Conservation (phyloP, 2,797 vertebrate genomes). For the Knipowitschia caucasica region DNA sequence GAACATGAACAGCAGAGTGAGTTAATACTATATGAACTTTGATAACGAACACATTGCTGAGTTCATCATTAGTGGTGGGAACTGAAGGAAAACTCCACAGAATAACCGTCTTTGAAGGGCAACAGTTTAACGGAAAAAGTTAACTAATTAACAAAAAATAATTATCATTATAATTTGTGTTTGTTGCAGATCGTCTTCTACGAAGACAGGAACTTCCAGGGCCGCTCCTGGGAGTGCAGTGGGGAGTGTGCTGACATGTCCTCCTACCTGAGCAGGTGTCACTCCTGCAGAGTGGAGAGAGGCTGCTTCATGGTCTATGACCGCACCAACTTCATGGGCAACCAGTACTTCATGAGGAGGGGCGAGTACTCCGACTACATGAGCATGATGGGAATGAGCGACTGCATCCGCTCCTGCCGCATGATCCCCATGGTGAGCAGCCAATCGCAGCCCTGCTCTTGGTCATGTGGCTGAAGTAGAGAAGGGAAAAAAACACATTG, state of each 20-base stretch:
- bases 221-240: constrained; percentile 45
- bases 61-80: not conserved
- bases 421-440: constrained; percentile 52
- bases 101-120: not conserved
- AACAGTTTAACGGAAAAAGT: not conserved
- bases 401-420: constrained; percentile 48
- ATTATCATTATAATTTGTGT: no score
- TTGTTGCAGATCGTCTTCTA: constrained; percentile 42
- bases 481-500: not conserved
- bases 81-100: not conserved
- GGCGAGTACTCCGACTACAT: constrained; percentile 50
- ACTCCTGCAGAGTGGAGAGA: constrained; percentile 56
- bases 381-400: constrained; percentile 43
- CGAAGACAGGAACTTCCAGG: constrained; percentile 54
- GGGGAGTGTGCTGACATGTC: constrained; percentile 50
- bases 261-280: constrained; percentile 53
- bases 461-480: not conserved
- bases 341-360: constrained; percentile 53
- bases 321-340: constrained; percentile 51
- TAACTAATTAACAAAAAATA: no score
- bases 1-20: constrained; percentile 50
- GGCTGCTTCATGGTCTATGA: constrained; percentile 59
- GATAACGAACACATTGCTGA: not conserved
- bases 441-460: not conserved
- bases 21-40: not conserved